Percentiles rank a stretch among this genome's conserved stretches.
Conservation (phyloP, 2,113 vertebrate species). For the Vombatus ursinus region DNA sequence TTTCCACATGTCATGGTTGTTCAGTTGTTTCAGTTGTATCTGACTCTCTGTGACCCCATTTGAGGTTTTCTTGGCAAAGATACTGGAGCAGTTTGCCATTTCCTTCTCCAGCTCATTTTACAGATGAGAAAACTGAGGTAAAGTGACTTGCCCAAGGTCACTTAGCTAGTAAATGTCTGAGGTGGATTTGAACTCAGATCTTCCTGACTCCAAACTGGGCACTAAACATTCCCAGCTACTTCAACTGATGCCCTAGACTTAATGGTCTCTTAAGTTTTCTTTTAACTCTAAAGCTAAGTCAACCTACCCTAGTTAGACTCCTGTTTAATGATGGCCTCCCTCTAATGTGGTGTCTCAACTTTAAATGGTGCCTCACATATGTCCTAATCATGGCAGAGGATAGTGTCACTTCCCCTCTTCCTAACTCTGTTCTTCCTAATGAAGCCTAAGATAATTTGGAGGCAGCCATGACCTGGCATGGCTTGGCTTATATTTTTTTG, state of each 20-base stretch:
- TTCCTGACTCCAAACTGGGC: not conserved
- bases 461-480: no score
- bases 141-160: not conserved
- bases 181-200: not conserved
- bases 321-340: not conserved
- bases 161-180: not conserved
- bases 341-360: not conserved
- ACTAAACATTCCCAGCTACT: not conserved
- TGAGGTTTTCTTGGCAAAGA: not conserved
- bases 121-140: not conserved
- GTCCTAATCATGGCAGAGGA: not conserved
- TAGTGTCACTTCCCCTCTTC: no score
- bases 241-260: not conserved
- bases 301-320: not conserved
- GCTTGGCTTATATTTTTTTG: no score
- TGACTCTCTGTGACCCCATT: no score
- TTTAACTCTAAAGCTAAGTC: not conserved
- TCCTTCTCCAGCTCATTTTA: not conserved
- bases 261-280: not conserved
- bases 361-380: not conserved
- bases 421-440: not conserved
- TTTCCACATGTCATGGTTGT: not conserved
- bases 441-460: no score
- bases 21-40: not conserved
- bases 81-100: not conserved